Conservation (phyloP, 2,113 vertebrate species). For the Podilymbus podiceps region DNA sequence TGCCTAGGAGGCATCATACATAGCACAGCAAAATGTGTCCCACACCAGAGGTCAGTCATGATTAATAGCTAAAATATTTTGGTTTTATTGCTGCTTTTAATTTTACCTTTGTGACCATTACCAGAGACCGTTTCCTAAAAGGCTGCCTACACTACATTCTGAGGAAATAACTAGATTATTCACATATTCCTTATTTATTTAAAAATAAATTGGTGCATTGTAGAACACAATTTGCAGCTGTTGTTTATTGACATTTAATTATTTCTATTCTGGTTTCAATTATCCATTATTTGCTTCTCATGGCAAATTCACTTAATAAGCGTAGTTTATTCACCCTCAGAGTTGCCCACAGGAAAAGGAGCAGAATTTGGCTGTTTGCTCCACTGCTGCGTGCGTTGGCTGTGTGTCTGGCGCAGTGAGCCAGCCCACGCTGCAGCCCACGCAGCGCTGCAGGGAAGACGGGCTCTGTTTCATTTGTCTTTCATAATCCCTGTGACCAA, state of each 20-base stretch:
- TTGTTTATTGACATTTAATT: background rate
- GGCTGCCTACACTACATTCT: background rate
- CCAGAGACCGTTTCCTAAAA: background rate
- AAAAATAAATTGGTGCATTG: background rate
- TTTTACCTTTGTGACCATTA: background rate
- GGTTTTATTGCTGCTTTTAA: background rate
- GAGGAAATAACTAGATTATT: background rate
- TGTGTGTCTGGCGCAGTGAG: background rate
- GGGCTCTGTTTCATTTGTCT: background rate
- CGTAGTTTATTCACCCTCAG: fast-evolving
- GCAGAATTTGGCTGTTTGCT: too few relatives aligned
- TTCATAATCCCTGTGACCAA: background rate
- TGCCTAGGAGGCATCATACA: fast-evolving
- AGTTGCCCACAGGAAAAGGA: background rate
- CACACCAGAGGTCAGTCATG: too few relatives aligned
- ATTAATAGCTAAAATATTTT: background rate
- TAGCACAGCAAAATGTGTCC: background rate
- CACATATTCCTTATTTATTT: too few relatives aligned
- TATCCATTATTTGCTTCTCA: background rate
- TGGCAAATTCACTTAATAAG: background rate
- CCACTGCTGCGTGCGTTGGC: fast-evolving
- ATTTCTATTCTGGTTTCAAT: background rate
- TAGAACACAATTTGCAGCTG: background rate
- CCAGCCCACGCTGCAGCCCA: background rate
- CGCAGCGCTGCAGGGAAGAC: too few relatives aligned